phyloP scores from a whole-genome alignment of 2,888 invertebrate genomes.

The Cheiracanthium punctorium region DNA sequence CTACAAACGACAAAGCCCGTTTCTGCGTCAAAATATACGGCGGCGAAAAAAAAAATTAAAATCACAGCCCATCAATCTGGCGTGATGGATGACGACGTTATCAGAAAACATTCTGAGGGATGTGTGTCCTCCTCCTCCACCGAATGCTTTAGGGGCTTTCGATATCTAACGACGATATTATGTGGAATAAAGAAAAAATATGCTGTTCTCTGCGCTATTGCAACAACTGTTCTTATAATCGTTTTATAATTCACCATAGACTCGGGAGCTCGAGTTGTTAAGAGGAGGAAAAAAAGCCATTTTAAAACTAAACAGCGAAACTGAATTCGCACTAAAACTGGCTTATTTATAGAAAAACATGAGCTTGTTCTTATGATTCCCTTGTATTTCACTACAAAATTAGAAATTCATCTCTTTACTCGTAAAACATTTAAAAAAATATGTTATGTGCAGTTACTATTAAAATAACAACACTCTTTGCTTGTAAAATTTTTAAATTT shows the following conservation, averaged over 20 bases:
- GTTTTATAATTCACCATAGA: not conserved
- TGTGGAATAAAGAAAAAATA: not conserved
- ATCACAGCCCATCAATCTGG: not conserved
- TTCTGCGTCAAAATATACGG: not conserved
- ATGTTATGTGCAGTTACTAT: too few species aligned
- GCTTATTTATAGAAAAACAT: too few species aligned
- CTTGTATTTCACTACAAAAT: too few species aligned
- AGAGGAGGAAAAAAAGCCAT: too few species aligned
- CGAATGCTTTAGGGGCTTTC: not conserved
- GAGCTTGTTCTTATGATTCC: too few species aligned
- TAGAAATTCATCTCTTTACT: too few species aligned
- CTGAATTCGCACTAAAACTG: too few species aligned
- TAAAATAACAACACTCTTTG: too few species aligned
- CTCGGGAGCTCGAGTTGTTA: too few species aligned
- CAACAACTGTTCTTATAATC: not conserved
- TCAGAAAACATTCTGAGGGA: slow-evolving; percentile 2
- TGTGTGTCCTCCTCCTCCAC: not conserved
- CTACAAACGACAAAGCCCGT: not conserved
- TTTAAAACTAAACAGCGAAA: too few species aligned
- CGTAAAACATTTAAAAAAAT: too few species aligned
- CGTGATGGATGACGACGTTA: not conserved
- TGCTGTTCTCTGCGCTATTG: not conserved
- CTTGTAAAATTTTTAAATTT: too few species aligned
- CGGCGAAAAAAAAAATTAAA: not conserved
- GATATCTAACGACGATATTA: not conserved